Base-by-base conservation (phyloP, 2,888 invertebrate species). In the Andricus quercusramuli region DNA sequence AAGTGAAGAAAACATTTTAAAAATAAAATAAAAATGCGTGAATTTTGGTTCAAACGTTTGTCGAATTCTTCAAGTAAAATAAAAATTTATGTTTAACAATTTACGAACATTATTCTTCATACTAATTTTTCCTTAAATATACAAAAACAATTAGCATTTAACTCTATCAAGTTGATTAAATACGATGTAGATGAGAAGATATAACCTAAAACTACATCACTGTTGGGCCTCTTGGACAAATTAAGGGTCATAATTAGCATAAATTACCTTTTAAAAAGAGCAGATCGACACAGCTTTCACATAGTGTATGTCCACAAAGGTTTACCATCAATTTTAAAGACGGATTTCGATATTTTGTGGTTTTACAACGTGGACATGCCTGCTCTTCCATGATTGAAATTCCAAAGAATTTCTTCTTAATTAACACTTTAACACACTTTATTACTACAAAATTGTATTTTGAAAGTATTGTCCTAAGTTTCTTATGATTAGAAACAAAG, bases 291-390 rank as follows among this genome's bases (percentile, higher is more conserved):
- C 99, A 99, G 91, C 97, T 98, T 93, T 99, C 99, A 93, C 99
- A 99, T 88, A 99, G 94, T 62, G 98, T 97, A 94, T 99, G 99
- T 47, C 99, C 99, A 93, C 99, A 99, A 79, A 98, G 96, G 93
- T 99, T 99, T 83, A 99, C 99, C 97, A 99, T 97, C 94, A 99
- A 95, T 92, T 98, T 98, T 79, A 99, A 93, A 0, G 98, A 97
- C 56, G 99, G 99, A 94, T 99, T 99, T 93, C 99, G 95, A 92
- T 99, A 99, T 94, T 99, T 99, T 74, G 96, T 98, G 62, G 99
- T 98, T 94, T 98, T 98, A 94, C 99, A 99, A 93, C 98, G 95
- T 83, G 99, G 99, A 94, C 99, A 98, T 44, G 96, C 96, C 93
- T 96, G 96, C 88, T 97, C 97, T 86, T 90, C 90, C 90, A 90